Evolutionary conservation across 2,888 invertebrate species (phyloP).

Genomic region (Eristalis intricaria): DNA sequence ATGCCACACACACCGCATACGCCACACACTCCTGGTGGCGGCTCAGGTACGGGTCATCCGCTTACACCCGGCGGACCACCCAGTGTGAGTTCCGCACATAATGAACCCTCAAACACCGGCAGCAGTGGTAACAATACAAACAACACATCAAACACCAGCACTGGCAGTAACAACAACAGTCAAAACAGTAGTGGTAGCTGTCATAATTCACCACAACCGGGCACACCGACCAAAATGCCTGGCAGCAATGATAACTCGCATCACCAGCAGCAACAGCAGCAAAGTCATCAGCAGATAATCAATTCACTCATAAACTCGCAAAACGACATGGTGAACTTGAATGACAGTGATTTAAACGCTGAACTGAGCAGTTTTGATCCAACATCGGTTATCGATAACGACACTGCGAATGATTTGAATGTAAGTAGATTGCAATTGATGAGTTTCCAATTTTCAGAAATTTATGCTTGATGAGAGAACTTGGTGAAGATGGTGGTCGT

Average conservation of each 20-base stretch:
- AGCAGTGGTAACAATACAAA: constrained; percentile 72
- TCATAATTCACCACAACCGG: constrained; percentile 82
- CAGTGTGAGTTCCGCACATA: constrained; percentile 87
- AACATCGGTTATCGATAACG: constrained; percentile 95
- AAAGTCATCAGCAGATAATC: constrained; percentile 77
- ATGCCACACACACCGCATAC: constrained; percentile 88
- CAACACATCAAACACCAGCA: constrained; percentile 55
- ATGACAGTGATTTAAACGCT: constrained; percentile 90
- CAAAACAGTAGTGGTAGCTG: constrained; percentile 73
- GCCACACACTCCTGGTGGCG: constrained; percentile 90
- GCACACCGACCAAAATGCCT: constrained; percentile 80
- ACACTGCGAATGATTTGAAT: constrained; percentile 94
- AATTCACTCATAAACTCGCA: constrained; percentile 78
- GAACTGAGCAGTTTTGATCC: constrained; percentile 95
- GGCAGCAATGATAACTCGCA: constrained; percentile 77
- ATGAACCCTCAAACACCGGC: constrained; percentile 78
- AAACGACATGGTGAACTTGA: constrained; percentile 79
- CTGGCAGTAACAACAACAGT: constrained; percentile 67
- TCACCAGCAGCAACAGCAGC: constrained; percentile 80
- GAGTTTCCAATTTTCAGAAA: background rate
- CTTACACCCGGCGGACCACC: constrained; percentile 90
- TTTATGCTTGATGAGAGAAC: background rate
- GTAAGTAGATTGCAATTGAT: constrained; percentile 84
- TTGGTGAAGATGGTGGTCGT: too few relatives aligned
- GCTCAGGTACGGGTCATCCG: constrained; percentile 88